Evolutionary conservation across 2,797 vertebrate species (phyloP), one percentile per base, ranked within the genome.

Genomic region (Octomys mimax): DNA sequence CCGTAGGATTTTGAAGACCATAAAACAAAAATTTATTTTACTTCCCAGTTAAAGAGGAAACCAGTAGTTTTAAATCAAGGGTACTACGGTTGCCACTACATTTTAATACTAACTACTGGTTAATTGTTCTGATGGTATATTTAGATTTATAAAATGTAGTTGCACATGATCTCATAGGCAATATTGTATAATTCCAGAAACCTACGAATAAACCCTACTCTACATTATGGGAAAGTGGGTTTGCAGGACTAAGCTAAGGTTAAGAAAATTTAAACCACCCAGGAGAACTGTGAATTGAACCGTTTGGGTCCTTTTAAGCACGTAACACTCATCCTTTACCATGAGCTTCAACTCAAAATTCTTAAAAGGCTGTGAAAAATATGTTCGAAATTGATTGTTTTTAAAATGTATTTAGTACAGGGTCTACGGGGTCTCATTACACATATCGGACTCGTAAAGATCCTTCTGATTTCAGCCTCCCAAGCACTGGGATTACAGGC

Each of bases 371-470:
- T 87, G 92, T 78, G 11, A 97, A 98, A 97, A 95, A 71, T 81
- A 36, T 81, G 57, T 96, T 92, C 79, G 16, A 68, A 87, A 97
- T 84, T 97, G 95, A 98, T 97, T 97, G 14, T 18, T 57, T 57
- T 57, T 49, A 11, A 18, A 18, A 57, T 57, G 54, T 57, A 57
- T 57, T 57, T 57, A 18, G 54, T 18, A 57, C 14, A 57, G 14
- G 0, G 16, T 18, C 2, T 57, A 16, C 3, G 5, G 16, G 54
- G 16, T 57, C 54, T 18, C 54, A 57, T 57, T 57, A 19, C 54
- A 57, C 54, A 57, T 16, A 57, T 57, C 4, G 14, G 54, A 57
- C 54, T 57, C 16, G 1, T 5, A 57, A 16, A 16, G 54, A 57
- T 57, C 54, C 54, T 19, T 16, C 54, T 57, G 16, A 57, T 57